Percentiles rank a stretch among this genome's conserved stretches.
Conservation (phyloP, 2,113 vertebrate genomes). For the Pseudorasbora parva region DNA sequence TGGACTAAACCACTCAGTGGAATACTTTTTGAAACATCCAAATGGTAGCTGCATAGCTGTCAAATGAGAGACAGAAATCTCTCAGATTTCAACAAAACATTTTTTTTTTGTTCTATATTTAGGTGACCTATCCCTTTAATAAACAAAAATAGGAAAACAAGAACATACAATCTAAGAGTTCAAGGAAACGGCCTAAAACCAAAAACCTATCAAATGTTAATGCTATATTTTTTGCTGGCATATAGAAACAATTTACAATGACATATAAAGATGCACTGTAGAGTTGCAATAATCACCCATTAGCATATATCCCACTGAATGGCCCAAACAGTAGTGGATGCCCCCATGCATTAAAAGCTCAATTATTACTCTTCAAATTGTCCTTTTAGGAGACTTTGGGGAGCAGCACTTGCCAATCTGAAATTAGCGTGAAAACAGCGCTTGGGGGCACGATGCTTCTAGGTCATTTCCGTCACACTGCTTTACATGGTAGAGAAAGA, state of each 20-base stretch:
- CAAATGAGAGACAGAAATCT: too few relatives aligned
- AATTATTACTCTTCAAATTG: not conserved
- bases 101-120: too few relatives aligned
- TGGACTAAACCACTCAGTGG: too few relatives aligned
- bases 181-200: too few relatives aligned
- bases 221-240: not conserved
- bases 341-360: not conserved
- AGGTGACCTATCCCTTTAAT: too few relatives aligned
- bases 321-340: not conserved
- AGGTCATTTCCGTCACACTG: slow-evolving; percentile 62
- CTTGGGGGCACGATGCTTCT: slow-evolving; percentile 8
- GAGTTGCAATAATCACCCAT: not conserved
- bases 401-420: slow-evolving; percentile 46
- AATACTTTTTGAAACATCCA: too few relatives aligned
- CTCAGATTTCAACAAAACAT: too few relatives aligned
- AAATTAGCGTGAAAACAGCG: not conserved
- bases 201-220: too few relatives aligned
- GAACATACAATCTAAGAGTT: too few relatives aligned
- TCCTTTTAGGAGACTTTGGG: not conserved
- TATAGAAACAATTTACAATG: not conserved
- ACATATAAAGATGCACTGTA: not conserved
- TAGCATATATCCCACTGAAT: not conserved
- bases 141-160: too few relatives aligned
- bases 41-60: too few relatives aligned
- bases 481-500: slow-evolving; percentile 62